These are phyloP conservation scores for Aselliscus stoliczkanus DNA, from an alignment of 2,797 vertebrate species.

Conservation along the genomic window DNA sequence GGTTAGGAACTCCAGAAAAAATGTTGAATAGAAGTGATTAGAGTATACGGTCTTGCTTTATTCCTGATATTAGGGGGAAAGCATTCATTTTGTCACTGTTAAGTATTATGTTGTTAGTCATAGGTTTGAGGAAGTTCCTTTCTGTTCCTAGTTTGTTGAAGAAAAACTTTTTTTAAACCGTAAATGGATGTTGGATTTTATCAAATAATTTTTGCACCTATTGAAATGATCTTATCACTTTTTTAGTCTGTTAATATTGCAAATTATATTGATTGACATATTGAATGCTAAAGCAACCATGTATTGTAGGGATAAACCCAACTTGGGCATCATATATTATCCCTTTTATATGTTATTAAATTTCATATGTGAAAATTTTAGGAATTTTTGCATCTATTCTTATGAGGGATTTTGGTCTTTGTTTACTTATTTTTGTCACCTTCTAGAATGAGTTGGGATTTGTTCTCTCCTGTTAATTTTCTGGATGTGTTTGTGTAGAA, in stretches of 20 bases:
- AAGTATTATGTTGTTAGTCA: background rate
- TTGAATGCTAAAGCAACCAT: background rate
- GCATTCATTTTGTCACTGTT: background rate
- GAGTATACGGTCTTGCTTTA: background rate
- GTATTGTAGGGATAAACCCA: background rate
- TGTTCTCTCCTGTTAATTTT: background rate
- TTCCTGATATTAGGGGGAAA: background rate
- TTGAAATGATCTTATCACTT: background rate
- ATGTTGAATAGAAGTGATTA: background rate
- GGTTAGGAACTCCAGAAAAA: background rate
- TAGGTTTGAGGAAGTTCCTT: background rate
- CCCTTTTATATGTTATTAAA: background rate
- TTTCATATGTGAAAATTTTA: background rate
- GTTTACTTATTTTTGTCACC: background rate
- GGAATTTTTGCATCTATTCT: background rate
- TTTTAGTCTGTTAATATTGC: background rate
- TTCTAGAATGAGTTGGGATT: background rate
- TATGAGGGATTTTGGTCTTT: background rate
- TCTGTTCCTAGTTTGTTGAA: background rate
- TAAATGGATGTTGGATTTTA: background rate
- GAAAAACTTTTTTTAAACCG: background rate
- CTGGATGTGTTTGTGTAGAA: background rate
- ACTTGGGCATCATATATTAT: background rate
- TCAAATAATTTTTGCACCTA: background rate
- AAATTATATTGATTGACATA: background rate